Conservation (phyloP, 2,797 vertebrate genomes). For the Microtus agrestis region DNA sequence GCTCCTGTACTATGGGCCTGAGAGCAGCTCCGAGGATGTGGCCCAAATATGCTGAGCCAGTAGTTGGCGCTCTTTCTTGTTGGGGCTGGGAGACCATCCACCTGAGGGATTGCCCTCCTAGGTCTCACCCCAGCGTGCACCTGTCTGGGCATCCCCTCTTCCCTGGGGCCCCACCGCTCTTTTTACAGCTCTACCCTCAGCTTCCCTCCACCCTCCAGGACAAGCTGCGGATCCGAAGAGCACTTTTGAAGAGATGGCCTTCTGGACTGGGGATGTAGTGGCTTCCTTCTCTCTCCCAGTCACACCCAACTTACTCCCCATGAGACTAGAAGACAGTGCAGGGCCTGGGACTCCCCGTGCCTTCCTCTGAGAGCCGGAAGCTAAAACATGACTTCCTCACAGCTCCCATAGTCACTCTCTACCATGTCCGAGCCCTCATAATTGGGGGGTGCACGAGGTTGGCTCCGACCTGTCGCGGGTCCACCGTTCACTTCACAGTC, state of each 20-base stretch:
- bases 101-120: background rate
- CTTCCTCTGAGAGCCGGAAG: background rate
- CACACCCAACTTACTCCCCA: background rate
- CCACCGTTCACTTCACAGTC: conserved; percentile 87
- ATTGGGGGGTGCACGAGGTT: conserved; percentile 84
- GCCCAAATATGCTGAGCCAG: background rate
- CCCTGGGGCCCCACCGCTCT: background rate
- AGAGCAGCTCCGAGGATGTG: background rate
- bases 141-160: background rate
- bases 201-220: conserved; percentile 46
- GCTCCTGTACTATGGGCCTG: background rate
- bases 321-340: background rate
- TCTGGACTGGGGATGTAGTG: background rate
- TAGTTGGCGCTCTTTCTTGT: background rate
- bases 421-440: conserved; percentile 93
- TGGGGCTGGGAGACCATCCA: background rate
- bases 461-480: conserved; percentile 78
- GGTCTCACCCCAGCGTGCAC: background rate
- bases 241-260: background rate
- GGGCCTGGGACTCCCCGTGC: background rate
- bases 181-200: conserved; percentile 36
- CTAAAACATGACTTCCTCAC: conserved; percentile 99
- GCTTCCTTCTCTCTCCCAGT: background rate
- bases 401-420: conserved; percentile 98
- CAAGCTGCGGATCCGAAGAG: conserved; percentile 38